A percentile compares a stretch with the other conserved stretches of the same genome.
Conservation (phyloP, 2,797 vertebrate species). For the Hydrocynus forskahlii region DNA sequence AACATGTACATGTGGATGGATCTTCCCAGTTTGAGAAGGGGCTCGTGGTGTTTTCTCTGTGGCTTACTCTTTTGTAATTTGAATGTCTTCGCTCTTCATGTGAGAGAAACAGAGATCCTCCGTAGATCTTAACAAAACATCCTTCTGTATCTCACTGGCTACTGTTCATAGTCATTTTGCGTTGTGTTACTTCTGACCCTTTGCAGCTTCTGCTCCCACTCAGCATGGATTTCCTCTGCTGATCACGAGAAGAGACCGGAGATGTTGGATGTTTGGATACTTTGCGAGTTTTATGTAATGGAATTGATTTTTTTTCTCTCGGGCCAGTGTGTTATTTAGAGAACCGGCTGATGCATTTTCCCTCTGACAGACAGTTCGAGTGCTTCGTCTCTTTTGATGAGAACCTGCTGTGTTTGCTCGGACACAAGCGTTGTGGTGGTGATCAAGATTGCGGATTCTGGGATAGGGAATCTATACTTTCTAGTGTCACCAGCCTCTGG, state of each 20-base stretch:
- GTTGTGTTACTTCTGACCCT: not conserved
- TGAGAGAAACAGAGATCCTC: not conserved
- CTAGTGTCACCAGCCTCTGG: constrained; percentile 18
- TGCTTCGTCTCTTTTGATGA: not conserved
- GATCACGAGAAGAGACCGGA: not conserved
- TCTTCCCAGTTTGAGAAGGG: not conserved
- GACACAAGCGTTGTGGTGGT: not conserved
- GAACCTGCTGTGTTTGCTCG: not conserved
- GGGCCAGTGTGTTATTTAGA: too few species aligned
- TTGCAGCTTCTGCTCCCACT: not conserved
- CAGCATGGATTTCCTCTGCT: not conserved
- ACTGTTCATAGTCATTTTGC: not conserved
- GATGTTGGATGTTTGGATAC: not conserved
- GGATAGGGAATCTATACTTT: constrained; percentile 32
- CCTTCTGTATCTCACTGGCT: not conserved
- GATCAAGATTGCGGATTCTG: constrained; percentile 31
- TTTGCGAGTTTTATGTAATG: not conserved
- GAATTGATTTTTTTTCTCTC: not conserved
- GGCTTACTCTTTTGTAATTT: not conserved
- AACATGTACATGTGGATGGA: not conserved
- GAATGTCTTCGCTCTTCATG: not conserved
- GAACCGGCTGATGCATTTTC: not conserved
- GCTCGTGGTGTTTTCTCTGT: too few species aligned
- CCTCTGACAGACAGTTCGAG: too few species aligned
- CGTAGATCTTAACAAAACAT: not conserved